phyloP scores from a whole-genome alignment of 2,797 vertebrate genomes.

The Pygocentrus nattereri region DNA sequence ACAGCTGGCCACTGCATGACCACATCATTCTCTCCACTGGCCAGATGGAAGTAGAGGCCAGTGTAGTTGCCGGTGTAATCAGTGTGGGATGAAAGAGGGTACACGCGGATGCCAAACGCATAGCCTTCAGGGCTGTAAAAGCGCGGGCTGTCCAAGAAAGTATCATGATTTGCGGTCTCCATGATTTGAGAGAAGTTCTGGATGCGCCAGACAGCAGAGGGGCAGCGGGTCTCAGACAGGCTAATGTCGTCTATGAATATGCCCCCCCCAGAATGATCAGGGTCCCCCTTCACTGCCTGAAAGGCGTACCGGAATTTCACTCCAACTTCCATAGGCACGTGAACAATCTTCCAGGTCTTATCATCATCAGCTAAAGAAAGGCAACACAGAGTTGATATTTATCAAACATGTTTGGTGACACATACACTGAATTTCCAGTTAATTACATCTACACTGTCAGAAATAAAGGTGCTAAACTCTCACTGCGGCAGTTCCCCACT shows the following conservation, averaged over 20 bases:
- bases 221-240: conserved; percentile 86
- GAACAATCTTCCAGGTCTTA: conserved; percentile 87
- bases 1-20: conserved; percentile 88
- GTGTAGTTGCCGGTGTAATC: conserved; percentile 75
- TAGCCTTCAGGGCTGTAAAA: conserved; percentile 93
- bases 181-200: conserved; percentile 83
- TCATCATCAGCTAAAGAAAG: conserved; percentile 72
- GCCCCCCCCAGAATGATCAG: conserved; percentile 76
- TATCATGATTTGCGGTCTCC: conserved; percentile 27
- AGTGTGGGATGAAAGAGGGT: conserved; percentile 66
- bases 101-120: conserved; percentile 77
- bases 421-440: neutral
- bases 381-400: neutral
- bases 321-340: conserved; percentile 80
- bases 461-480: no score
- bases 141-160: conserved; percentile 76
- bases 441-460: neutral
- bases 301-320: conserved; percentile 91
- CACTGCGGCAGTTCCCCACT: no score
- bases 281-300: conserved; percentile 81
- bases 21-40: conserved; percentile 87
- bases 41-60: conserved; percentile 83
- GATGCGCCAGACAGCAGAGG: conserved; percentile 84
- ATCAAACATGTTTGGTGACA: neutral
- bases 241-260: conserved; percentile 88